Percentiles rank a stretch among this genome's conserved stretches.
These are phyloP conservation scores for Yponomeuta cagnagella DNA, from an alignment of 2,888 invertebrate genomes.

Conservation along the genomic window DNA sequence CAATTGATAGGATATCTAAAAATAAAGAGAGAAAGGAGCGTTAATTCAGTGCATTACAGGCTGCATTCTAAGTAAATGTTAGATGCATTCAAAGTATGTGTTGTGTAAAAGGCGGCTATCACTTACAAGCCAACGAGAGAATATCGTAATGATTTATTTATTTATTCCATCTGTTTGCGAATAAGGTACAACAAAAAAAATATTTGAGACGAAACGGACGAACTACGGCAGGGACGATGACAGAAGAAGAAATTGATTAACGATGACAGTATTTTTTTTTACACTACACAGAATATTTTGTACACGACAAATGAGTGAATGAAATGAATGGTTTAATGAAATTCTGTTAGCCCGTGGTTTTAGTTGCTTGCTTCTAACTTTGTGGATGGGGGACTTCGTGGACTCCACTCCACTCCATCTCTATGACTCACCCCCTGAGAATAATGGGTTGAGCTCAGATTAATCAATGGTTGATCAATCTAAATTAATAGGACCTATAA, in stretches of 20 bases:
- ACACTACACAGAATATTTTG: too few relatives aligned
- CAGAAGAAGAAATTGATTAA: neutral
- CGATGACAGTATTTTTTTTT: neutral
- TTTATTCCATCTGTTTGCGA: neutral
- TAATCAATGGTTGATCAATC: too few relatives aligned
- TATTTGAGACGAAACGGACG: neutral
- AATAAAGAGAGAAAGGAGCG: slow-evolving; percentile 1
- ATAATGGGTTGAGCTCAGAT: too few relatives aligned
- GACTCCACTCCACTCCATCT: too few relatives aligned
- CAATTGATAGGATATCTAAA: slow-evolving; percentile 3
- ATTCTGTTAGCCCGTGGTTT: too few relatives aligned
- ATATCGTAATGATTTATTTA: neutral
- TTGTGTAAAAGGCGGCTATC: neutral
- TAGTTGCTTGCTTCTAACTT: too few relatives aligned
- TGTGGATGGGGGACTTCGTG: too few relatives aligned
- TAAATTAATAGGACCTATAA: too few relatives aligned
- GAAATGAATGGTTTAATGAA: too few relatives aligned
- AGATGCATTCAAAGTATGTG: too few relatives aligned
- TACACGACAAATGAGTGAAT: too few relatives aligned
- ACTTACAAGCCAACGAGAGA: neutral
- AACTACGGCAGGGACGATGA: neutral
- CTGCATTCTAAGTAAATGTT: neutral
- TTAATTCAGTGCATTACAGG: neutral
- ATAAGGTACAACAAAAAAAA: neutral
- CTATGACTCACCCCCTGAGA: too few relatives aligned